Conservation (phyloP, 1,140 invertebrate species). For the Musca domestica region DNA sequence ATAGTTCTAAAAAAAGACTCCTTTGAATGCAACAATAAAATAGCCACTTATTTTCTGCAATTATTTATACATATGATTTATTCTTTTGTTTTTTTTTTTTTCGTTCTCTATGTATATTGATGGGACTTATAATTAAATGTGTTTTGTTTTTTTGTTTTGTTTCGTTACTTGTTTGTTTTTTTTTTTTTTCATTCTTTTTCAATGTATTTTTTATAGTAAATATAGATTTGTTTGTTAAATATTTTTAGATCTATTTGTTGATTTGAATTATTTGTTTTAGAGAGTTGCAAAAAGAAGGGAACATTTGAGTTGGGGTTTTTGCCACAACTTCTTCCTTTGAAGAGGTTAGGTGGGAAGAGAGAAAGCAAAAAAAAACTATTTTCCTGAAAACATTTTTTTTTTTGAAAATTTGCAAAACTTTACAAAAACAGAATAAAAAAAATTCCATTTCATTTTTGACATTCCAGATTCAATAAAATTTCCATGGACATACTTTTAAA, state of each 20-base stretch:
- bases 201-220: constrained; percentile 4
- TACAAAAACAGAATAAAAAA: too few relatives aligned
- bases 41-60: not conserved
- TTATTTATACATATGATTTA: constrained; percentile 24
- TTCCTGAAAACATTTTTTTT: not conserved
- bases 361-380: too few relatives aligned
- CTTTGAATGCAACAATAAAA: too few relatives aligned
- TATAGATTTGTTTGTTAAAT: constrained; percentile 5
- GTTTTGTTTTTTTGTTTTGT: constrained; percentile 24
- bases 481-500: too few relatives aligned
- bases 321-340: not conserved
- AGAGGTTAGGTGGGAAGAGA: not conserved
- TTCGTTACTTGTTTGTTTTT: constrained; percentile 29
- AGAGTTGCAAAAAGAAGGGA: not conserved
- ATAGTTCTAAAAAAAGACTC: too few relatives aligned
- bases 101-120: constrained; percentile 8
- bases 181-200: constrained; percentile 28
- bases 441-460: too few relatives aligned
- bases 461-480: too few relatives aligned
- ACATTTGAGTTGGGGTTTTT: constrained; percentile 7
- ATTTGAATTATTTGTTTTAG: not conserved
- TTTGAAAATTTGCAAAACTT: not conserved
- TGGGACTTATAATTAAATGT: constrained; percentile 16
- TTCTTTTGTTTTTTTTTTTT: constrained; percentile 2
- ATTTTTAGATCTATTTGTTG: not conserved